Evolutionary conservation across 2,797 vertebrate genomes (phyloP), one percentile per base, ranked within the genome.

Genomic region (Sebastes minor): DNA sequence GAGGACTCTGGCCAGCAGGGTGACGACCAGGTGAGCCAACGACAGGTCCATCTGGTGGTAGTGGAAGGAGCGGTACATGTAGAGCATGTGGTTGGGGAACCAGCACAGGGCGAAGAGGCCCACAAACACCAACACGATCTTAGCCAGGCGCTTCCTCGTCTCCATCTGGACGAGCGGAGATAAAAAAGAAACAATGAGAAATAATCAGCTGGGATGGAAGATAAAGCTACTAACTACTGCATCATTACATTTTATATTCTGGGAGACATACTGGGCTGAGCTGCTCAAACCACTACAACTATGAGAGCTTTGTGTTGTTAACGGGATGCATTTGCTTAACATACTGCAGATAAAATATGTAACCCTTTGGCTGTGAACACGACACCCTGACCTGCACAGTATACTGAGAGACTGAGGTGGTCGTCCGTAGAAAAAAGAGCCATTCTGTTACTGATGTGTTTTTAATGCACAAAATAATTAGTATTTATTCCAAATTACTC

Each of bases 21-120:
- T 98, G 93, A 97, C 91, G 80, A 98, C 28, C 20, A 98, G 97
- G 86, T 99, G 98, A 33, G 96, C 91, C 88, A 97, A 85, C 1
- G 98, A 99, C 53, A 97, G 96, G 90, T 99, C 98, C 85, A 97
- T 96, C 90, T 97, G 94, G 0, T 96, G 95, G 93, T 99, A 99
- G 94, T 97, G 97, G 94, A 98, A 99, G 83, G 98, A 99, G 3
- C 98, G 97, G 89, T 99, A 99, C 85, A 99, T 94, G 94, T 99
- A 99, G 91, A 99, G 96, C 28, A 97, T 75, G 1, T 99, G 98
- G 83, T 96, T 99, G 35, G 98, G 98, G 52, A 99, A 97, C 98
- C 98, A 99, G 94, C 98, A 99, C 76, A 98, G 94, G 9, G 98
- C 98, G 0, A 99, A 99, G 86, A 99, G 95, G 27, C 95, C 97